Evolutionary conservation across 2,797 vertebrate species (phyloP).

Genomic region (Eurystomus glaucurus): DNA sequence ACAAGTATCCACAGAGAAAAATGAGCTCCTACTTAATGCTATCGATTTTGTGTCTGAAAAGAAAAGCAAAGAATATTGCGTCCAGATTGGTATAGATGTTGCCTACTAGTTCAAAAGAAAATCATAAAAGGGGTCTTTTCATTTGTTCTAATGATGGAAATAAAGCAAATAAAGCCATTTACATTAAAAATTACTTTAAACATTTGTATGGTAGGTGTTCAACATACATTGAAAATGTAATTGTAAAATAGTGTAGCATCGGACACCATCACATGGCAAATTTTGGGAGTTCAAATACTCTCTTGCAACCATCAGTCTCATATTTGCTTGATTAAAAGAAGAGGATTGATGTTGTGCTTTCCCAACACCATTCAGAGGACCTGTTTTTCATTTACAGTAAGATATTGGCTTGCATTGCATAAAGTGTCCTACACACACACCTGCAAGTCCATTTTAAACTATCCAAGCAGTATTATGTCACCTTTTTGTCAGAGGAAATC

Average conservation of each 20-base stretch:
- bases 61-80: slow-evolving; percentile 37
- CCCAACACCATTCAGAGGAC: background rate
- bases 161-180: background rate
- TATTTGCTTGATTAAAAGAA: background rate
- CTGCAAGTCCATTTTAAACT: background rate
- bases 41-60: slow-evolving; percentile 35
- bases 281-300: background rate
- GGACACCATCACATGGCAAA: background rate
- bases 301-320: background rate
- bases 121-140: background rate
- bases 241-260: background rate
- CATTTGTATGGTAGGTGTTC: background rate
- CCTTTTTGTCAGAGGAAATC: background rate
- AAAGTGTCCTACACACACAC: background rate
- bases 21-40: slow-evolving; percentile 30
- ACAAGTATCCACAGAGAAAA: slow-evolving; percentile 53
- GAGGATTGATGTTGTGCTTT: background rate
- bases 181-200: background rate
- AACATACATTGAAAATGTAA: background rate
- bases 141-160: background rate
- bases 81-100: background rate
- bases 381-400: slow-evolving; percentile 4
- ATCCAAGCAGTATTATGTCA: background rate
- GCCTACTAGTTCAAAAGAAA: background rate
- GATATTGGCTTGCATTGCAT: background rate